Evolutionary conservation across 2,888 invertebrate species (phyloP), one percentile per base, ranked within the genome.

Genomic region (Dryadula phaetusa): DNA sequence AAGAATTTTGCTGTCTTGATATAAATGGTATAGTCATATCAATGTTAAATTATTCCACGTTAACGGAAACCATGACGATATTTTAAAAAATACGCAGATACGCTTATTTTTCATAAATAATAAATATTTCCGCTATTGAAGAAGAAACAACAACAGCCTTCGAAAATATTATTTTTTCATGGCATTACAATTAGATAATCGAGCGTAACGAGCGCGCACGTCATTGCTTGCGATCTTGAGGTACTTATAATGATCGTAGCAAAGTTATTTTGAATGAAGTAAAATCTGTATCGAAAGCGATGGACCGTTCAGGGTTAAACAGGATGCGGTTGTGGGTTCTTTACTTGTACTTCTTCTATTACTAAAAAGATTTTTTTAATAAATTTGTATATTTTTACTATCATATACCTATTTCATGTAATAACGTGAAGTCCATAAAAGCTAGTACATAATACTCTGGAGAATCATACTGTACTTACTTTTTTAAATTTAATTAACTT

Each of bases 61-160:
- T n/a, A n/a, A n/a, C n/a, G n/a, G n/a, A n/a, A n/a, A n/a, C n/a
- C n/a, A n/a, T n/a, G n/a, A n/a, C n/a, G n/a, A n/a, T n/a, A n/a
- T n/a, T n/a, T n/a, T n/a, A 37, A 3, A 37, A 37, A 12, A 37
- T 2, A 37, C 12, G 12, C 3, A 2, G 12, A 0, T 7, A 49
- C 25, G 25, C 25, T 49, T 49, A 25, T n/a, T 49, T 25, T 49
- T 40, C 14, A 10, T 58, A 46, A 64, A 47, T 25, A 25, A 18
- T 46, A 47, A 25, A 28, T 14, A 28, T 49, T 58, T 42, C 12
- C 16, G 22, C 40, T 52, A 44, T 65, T 42, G 10, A 44, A 52
- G 34, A 28, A 42, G 42, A 18, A 32, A 49, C 25, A 44, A 64
- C 63, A 32, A 49, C 28, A 44, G 52, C 67, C 67, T 67, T 64